Evolutionary conservation across 92 coral and sea anemone genomes (phyloP).

Genomic region (Palythoa grandiflora): DNA sequence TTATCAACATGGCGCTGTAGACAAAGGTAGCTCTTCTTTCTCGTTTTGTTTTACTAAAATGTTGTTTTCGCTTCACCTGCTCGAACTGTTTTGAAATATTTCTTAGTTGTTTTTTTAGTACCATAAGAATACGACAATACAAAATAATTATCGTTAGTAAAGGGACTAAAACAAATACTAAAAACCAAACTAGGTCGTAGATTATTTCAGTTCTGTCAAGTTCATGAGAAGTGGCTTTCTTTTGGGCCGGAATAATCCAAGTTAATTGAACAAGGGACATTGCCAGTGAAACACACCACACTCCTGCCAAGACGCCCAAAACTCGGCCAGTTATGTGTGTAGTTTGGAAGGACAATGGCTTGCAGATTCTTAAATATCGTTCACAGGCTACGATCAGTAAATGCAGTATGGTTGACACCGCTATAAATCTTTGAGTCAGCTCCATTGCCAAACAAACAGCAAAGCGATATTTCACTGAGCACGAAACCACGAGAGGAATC

Average conservation of each 20-base stretch:
- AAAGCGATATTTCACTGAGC: slow-evolving; percentile 1
- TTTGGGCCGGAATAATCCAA: slow-evolving; percentile 25
- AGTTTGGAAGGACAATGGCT: background rate
- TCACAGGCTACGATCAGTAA: slow-evolving; percentile 22
- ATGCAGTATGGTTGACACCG: slow-evolving; percentile 35
- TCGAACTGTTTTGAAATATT: slow-evolving; percentile 19
- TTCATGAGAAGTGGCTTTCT: background rate
- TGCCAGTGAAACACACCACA: slow-evolving; percentile 21
- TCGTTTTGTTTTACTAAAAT: slow-evolving; percentile 17
- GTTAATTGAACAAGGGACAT: slow-evolving; percentile 13
- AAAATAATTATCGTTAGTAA: background rate
- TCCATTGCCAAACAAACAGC: slow-evolving; percentile 35
- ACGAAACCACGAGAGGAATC: slow-evolving; percentile 26
- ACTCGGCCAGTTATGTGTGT: background rate
- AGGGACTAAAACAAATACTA: slow-evolving; percentile 16
- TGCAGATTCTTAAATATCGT: slow-evolving; percentile 23
- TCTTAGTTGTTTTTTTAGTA: slow-evolving; percentile 15
- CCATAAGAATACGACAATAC: slow-evolving; percentile 1
- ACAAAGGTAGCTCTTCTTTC: slow-evolving; percentile 23
- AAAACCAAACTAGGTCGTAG: slow-evolving; percentile 26
- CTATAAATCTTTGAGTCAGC: slow-evolving; percentile 15
- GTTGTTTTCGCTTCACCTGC: background rate
- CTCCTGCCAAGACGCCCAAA: slow-evolving; percentile 13
- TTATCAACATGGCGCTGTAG: slow-evolving; percentile 26
- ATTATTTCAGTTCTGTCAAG: slow-evolving; percentile 20